phyloP scores from a whole-genome alignment of 2,797 vertebrate species.

The Spatula clypeata region DNA sequence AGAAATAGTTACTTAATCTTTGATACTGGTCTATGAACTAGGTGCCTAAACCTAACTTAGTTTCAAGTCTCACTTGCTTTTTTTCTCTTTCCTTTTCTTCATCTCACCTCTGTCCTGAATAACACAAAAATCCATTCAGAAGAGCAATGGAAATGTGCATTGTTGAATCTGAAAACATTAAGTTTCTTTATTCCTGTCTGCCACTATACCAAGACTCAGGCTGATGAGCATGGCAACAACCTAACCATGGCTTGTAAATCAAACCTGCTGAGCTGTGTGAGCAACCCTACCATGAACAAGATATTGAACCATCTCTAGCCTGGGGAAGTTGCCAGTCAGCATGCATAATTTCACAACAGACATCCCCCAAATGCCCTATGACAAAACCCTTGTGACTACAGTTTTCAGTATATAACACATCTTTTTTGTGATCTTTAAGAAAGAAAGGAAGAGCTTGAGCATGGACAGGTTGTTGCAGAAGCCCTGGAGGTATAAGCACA shows the following conservation, averaged over 20 bases:
- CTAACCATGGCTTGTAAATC: not conserved
- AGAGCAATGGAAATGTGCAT: not conserved
- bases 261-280: not conserved
- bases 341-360: not conserved
- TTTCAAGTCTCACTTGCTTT: not conserved
- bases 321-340: not conserved
- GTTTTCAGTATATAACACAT: not conserved
- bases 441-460: not conserved
- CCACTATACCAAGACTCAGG: not conserved
- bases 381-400: not conserved
- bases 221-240: not conserved
- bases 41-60: not conserved
- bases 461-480: rapidly evolving
- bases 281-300: not conserved
- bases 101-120: not conserved
- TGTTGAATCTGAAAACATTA: not conserved
- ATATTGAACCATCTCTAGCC: not conserved
- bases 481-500: not conserved
- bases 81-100: not conserved
- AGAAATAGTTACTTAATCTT: not conserved
- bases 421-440: not conserved
- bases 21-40: not conserved
- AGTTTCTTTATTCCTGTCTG: not conserved
- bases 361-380: not conserved
- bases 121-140: not conserved